Percentiles rank a stretch among this genome's conserved stretches.
phyloP scores from a whole-genome alignment of 2,888 invertebrate genomes.

The Vesta saturnalis region DNA sequence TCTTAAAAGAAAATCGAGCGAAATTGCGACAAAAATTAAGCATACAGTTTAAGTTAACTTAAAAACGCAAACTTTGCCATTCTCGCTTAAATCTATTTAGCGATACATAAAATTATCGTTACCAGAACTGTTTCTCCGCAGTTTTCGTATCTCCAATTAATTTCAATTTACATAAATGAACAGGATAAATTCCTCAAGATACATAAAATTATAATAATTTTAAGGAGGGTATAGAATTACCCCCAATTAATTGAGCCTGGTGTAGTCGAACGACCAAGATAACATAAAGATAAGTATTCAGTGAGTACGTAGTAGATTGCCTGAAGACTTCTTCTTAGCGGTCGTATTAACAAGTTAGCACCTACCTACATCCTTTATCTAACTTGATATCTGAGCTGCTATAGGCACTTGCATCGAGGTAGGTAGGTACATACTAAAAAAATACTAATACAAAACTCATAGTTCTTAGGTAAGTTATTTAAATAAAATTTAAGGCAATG shows the following conservation, averaged over 20 bases:
- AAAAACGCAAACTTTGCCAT: not conserved
- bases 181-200: constrained; percentile 28
- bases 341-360: constrained; percentile 46
- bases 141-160: constrained; percentile 22
- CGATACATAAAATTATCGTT: constrained; percentile 16
- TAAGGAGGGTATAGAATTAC: constrained; percentile 39
- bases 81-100: constrained; percentile 8
- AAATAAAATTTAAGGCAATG: not conserved
- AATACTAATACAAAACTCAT: not conserved
- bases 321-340: constrained; percentile 39
- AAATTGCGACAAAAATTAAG: not conserved
- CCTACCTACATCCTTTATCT: constrained; percentile 43
- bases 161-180: constrained; percentile 35
- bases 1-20: too few relatives aligned
- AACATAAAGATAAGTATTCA: constrained; percentile 28
- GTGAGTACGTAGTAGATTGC: constrained; percentile 27
- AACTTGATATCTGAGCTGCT: constrained; percentile 27
- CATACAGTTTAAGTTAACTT: not conserved
- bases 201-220: constrained; percentile 43
- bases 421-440: not conserved
- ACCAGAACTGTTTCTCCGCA: constrained; percentile 6
- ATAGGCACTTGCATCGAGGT: constrained; percentile 22
- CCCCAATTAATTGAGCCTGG: constrained; percentile 43
- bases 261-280: constrained; percentile 26
- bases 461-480: not conserved